Evolutionary conservation across 2,113 vertebrate species (phyloP).

Genomic region (Oreochromis aureus): DNA sequence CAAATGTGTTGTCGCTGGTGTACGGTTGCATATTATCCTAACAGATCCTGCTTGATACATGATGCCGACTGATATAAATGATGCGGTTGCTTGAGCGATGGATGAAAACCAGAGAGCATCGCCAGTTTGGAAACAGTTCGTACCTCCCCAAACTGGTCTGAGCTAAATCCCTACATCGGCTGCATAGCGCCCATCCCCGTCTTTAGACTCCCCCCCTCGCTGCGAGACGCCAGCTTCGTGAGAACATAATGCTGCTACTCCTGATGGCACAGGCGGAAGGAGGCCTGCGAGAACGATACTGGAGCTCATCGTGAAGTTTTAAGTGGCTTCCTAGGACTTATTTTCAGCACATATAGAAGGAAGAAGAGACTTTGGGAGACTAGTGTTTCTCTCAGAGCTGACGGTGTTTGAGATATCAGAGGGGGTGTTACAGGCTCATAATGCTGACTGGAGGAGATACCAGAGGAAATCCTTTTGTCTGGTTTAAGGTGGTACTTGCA

Average conservation of each 20-base stretch:
- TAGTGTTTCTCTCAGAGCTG: not conserved
- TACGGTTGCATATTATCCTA: constrained; percentile 10
- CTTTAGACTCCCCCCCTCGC: not conserved
- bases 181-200: not conserved
- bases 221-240: not conserved
- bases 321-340: not conserved
- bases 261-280: not conserved
- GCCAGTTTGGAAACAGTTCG: not conserved
- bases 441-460: not conserved
- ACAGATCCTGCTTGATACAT: constrained; percentile 3
- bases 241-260: not conserved
- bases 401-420: not conserved
- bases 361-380: not conserved
- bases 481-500: not conserved
- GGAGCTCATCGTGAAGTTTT: not conserved
- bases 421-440: not conserved
- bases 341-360: not conserved
- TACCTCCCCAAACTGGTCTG: not conserved
- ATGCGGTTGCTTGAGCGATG: not conserved
- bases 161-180: not conserved
- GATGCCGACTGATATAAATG: constrained; percentile 1
- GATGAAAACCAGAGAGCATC: not conserved
- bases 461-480: not conserved
- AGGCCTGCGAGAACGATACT: not conserved
- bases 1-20: not conserved